Conservation (phyloP, 2,113 vertebrate genomes). For the Zosterops hypoxanthus region DNA sequence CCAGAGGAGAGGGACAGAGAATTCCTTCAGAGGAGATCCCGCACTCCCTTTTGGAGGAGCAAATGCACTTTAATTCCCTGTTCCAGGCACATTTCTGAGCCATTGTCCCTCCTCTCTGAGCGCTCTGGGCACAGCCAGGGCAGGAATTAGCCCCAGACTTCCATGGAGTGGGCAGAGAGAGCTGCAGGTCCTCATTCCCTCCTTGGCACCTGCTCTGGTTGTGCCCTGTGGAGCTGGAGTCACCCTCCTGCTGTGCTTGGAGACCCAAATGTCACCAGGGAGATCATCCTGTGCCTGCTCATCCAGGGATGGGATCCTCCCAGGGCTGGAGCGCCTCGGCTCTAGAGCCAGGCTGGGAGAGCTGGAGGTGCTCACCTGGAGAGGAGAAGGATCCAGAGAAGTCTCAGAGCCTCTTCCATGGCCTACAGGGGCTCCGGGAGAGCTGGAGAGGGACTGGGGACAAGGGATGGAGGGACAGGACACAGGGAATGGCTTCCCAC, state of each 20-base stretch:
- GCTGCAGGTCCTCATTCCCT: neutral
- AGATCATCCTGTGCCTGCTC: neutral
- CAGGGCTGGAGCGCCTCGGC: neutral
- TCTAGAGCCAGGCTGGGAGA: neutral
- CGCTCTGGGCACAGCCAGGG: neutral
- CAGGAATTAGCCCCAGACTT: neutral
- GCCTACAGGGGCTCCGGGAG: neutral
- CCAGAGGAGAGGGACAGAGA: neutral
- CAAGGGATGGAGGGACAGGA: neutral
- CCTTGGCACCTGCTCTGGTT: neutral
- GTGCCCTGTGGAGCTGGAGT: neutral
- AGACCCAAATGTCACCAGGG: neutral
- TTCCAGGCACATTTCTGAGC: neutral
- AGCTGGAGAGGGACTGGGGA: neutral
- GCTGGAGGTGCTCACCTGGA: neutral
- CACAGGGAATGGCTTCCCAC: neutral
- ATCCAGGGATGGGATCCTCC: neutral
- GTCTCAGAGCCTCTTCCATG: rapidly evolving
- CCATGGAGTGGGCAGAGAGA: neutral
- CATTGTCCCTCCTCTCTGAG: neutral
- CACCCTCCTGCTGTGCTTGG: neutral
- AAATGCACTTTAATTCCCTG: neutral
- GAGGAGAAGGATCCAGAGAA: neutral
- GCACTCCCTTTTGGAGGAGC: neutral
- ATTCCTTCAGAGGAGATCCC: neutral